Evolutionary conservation across 23 tunicate species (phyloP), one percentile per base, ranked within the genome.

Genomic region (Clavelina lepadiformis): DNA sequence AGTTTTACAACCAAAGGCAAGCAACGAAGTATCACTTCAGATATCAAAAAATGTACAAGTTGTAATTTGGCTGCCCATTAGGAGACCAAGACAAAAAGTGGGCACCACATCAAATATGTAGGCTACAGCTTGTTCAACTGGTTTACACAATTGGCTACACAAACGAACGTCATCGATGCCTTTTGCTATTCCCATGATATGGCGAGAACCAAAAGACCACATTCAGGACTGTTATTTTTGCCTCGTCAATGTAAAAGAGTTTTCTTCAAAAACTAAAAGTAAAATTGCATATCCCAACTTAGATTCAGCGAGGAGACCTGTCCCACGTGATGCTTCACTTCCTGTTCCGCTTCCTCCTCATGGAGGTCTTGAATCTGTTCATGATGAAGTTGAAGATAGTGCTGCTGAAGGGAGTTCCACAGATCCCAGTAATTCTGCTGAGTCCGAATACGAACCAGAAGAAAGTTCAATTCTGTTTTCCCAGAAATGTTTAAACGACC

Each of bases 281-380:
- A 63, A 63, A 30, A 63, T 63, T 63, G n/a, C n/a, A n/a, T 63
- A 63, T 51, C 68, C 50, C 20, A 63, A 63, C 23, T 3, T 63
- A 63, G 68, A 63, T 51, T 63, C 68, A 63, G 68, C 68, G 38
- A 21, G 21, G 38, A 63, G 30, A 63, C 68, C 68, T 63, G 68
- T 63, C 38, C 68, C 68, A 63, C 50, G 38, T 31, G 50, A 34
- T 5, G 30, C 68, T 31, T 63, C 22, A 35, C 37, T 63, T 28
- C 68, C 68, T 63, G 68, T 51, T 36, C 50, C 50, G 38, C 49
- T 63, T 63, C 68, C 68, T 35, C 68, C 68, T 63, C 18, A 63
- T 36, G 26, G 38, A 36, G 68, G 50, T 3, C 68, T 34, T 15
- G 68, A 27, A 28, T 21, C 30, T 31, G 51, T 63, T 63, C 51